A percentile compares a stretch with the other conserved stretches of the same genome.
These are phyloP conservation scores for Lasioglossum leucozonium DNA, from an alignment of 2,888 invertebrate species.

Conservation along the genomic window DNA sequence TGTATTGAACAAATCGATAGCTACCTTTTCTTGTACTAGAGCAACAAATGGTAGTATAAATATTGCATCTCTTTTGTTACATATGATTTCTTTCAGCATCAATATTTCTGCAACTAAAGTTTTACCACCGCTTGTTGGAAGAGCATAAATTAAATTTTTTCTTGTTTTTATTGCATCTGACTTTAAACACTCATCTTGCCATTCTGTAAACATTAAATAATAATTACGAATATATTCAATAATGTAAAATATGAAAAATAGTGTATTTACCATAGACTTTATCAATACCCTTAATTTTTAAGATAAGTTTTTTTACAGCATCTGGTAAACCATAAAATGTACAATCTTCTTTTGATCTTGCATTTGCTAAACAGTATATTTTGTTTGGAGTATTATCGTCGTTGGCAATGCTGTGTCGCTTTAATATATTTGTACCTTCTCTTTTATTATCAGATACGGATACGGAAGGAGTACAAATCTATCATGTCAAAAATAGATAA, in stretches of 20 bases:
- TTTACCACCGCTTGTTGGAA: slow-evolving; percentile 99
- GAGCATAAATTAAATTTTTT: slow-evolving; percentile 94
- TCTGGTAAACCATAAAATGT: slow-evolving; percentile 93
- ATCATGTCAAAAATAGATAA: not conserved
- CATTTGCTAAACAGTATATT: slow-evolving; percentile 11
- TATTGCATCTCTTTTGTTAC: slow-evolving; percentile 92
- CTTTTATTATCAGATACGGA: not conserved
- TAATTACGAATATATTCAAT: not conserved
- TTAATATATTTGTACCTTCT: slow-evolving; percentile 15
- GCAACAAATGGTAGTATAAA: slow-evolving; percentile 98
- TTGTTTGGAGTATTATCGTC: slow-evolving; percentile 41
- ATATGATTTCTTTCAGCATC: slow-evolving; percentile 94
- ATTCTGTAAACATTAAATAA: slow-evolving; percentile 87
- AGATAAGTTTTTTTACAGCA: slow-evolving; percentile 89
- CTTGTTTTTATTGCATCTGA: slow-evolving; percentile 90
- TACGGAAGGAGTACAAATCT: not conserved
- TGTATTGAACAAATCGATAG: not conserved
- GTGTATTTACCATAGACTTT: slow-evolving; percentile 64
- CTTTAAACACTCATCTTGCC: slow-evolving; percentile 97
- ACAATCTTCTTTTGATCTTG: not conserved
- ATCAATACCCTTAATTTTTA: slow-evolving; percentile 86
- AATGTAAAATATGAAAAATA: not conserved
- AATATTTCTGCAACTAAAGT: slow-evolving; percentile 98
- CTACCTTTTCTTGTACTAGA: slow-evolving; percentile 98
- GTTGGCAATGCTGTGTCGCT: slow-evolving; percentile 11